Base-by-base conservation (phyloP, 2,797 vertebrate species). In the Huso huso region DNA sequence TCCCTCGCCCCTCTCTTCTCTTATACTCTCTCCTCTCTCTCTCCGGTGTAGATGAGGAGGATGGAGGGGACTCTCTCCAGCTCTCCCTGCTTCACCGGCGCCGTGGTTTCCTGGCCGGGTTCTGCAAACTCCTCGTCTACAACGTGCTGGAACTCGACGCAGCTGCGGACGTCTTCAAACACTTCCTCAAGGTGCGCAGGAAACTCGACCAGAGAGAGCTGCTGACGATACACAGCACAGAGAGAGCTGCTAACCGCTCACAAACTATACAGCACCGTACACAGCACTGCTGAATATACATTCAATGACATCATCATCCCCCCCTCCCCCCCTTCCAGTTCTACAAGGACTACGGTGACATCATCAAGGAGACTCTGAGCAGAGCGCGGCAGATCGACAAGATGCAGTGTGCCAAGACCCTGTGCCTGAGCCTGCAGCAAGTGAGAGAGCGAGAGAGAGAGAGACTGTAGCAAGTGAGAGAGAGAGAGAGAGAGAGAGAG, bases 401-500 rank as follows among this genome's bases (percentile, higher is more conserved):
- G 10, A 79, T 86, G 6, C 83, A 85, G 66, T 94, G 91, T 23
- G 93, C 93, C 70, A 89, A 61, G 74, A 90, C 86, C 0, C 70
- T 96, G 53, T 88, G 94, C 65, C 83, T 97, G 66, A 89, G 84
- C 79, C 83, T 96, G 62, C 90, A 94, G 78, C 95, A 97, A 94
- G 95, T 95, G 70, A 50, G 78, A 63, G 62, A 73, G 57, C 64
- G 52, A 65, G 52, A 53, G 51, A 49, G 18, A 7, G 18, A 59
- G 55, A 8, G 0, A 10, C 5, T 8, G 15, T 1, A 18, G 15
- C 15, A 18, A 12, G 11, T 7, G 64, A 37, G 37, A n/a, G 8
- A 48, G 48, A 63, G 48, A 63, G 48, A 49, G 49, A n/a, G 49
- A 49, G 6, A 18, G 15, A 18, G 15, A 18, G 15, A 18, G 15